These are phyloP conservation scores for Poecilus cupreus DNA, from an alignment of 2,888 invertebrate genomes.

Conservation along the genomic window DNA sequence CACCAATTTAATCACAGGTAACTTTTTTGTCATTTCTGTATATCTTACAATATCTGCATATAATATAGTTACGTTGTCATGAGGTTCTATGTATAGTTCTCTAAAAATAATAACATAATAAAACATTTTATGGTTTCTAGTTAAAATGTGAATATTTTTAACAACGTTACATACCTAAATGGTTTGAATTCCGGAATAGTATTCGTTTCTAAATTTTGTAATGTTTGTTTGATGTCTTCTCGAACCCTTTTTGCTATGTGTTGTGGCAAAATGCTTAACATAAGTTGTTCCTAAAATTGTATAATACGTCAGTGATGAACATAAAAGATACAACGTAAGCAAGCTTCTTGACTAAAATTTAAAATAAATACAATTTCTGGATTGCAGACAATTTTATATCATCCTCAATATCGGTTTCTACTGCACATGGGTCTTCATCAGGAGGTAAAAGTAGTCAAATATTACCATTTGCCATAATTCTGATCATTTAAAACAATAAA, in stretches of 20 bases:
- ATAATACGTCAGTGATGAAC: neutral
- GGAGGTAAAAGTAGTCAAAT: no score
- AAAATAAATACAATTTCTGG: no score
- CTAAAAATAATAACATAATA: constrained; percentile 75
- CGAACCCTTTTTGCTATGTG: constrained; percentile 83
- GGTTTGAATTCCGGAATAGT: constrained; percentile 67
- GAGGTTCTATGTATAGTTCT: constrained; percentile 90
- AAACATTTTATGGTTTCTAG: neutral
- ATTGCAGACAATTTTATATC: no score
- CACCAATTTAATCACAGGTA: constrained; percentile 88
- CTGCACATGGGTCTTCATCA: no score
- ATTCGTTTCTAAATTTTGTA: constrained; percentile 71
- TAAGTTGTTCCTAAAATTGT: constrained; percentile 82
- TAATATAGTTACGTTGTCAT: constrained; percentile 91
- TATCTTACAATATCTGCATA: constrained; percentile 97
- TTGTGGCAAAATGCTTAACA: constrained; percentile 89
- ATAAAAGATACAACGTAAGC: neutral
- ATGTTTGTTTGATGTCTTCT: constrained; percentile 74
- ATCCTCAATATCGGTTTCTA: no score
- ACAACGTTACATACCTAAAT: constrained; percentile 70
- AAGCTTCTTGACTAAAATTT: no score
- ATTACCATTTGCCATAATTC: no score
- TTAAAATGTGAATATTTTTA: no score
- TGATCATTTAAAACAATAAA: no score
- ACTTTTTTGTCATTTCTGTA: constrained; percentile 88